Conservation (phyloP, 2,888 invertebrate species). For the Phaedon cochleariae region DNA sequence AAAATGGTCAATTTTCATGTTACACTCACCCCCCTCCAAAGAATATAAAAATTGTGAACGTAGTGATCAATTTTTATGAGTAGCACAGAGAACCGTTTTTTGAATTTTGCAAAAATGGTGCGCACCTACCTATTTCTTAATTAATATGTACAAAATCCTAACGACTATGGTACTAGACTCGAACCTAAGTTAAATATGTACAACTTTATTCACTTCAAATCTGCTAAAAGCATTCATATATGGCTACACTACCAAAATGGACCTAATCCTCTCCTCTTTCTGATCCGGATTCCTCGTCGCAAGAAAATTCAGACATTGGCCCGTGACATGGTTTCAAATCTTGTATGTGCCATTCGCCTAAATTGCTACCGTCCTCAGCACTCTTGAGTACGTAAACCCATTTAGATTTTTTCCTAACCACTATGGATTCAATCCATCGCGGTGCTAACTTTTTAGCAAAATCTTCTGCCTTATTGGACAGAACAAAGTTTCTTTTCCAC, state of each 20-base stretch:
- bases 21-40: neutral
- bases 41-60: neutral
- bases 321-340: conserved; percentile 8
- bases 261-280: neutral
- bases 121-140: neutral
- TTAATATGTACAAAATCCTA: neutral
- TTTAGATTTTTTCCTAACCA: neutral
- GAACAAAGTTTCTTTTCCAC: neutral
- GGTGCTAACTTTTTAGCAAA: conserved; percentile 7
- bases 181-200: neutral
- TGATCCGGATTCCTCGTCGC: neutral
- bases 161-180: too few relatives aligned
- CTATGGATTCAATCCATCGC: neutral
- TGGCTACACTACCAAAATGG: neutral
- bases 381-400: neutral
- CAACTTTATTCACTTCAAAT: neutral
- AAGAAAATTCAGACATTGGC: too few relatives aligned
- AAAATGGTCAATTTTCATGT: neutral
- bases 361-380: conserved; percentile 1
- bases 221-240: neutral
- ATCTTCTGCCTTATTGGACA: neutral
- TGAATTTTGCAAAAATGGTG: neutral
- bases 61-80: neutral
- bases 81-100: neutral
- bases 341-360: conserved; percentile 1